Evolutionary conservation across 2,888 invertebrate genomes (phyloP), one percentile per base, ranked within the genome.

Genomic region (Harpagoxenus sublaevis): DNA sequence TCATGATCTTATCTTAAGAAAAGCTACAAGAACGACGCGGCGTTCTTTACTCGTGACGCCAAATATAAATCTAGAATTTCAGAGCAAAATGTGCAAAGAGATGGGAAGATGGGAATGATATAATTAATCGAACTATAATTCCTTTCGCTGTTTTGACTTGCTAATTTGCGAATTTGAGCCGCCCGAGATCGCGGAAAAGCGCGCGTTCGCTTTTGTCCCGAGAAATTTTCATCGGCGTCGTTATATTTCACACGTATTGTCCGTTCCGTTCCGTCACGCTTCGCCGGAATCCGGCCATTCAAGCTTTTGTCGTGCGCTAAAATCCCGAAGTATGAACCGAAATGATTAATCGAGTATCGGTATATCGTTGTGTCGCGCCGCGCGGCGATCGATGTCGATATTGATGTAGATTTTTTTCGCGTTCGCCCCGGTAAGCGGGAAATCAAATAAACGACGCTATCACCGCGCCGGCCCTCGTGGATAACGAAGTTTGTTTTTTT

Each of bases 271-370:
- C 74, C 88, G 89, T 90, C 86, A 89, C 91, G 88, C 87, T 83
- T 75, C 88, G 86, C 70, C 55, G 87, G 79, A 88, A 89, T 90
- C 89, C 91, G 91, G 88, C 89, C 89, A 88, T 91, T 90, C 90
- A 66, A 88, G 90, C 90, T 91, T 91, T 91, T 91, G 91, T 89
- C 90, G 89, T 87, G 53, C 66, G 78, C 68, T 84, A 84, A 90
- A 90, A 87, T 87, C 88, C 87, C 89, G 84, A 88, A 83, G 86
- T 86, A 91, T 85, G 86, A 90, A 87, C 88, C 89, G 86, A 91
- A 90, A 91, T 90, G 90, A 90, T 90, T 90, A 90, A 90, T 90
- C 86, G 90, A 91, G 91, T 90, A 90, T 90, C 86, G 90, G 88
- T 88, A 88, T 83, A 88, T 91, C 88, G 86, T 77, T 68, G 70